These are phyloP conservation scores for Cryptomyrus ogoouensis DNA, from an alignment of 2,113 vertebrate species.

Conservation along the genomic window DNA sequence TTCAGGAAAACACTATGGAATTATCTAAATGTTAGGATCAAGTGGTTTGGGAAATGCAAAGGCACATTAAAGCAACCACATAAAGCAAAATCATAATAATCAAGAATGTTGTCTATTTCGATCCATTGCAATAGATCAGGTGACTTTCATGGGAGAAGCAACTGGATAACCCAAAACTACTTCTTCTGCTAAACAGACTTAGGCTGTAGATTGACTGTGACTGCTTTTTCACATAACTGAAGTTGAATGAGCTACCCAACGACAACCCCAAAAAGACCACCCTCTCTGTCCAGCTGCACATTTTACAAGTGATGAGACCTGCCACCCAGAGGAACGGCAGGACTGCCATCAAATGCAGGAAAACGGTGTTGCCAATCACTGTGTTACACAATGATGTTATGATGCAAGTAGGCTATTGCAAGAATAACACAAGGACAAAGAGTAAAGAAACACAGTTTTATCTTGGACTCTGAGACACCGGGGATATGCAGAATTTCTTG, in stretches of 20 bases:
- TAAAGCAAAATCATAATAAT: not conserved
- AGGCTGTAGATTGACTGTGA: not conserved
- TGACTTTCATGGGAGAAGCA: not conserved
- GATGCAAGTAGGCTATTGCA: not conserved
- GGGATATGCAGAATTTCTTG: not conserved
- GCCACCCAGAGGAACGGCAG: not conserved
- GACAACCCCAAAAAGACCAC: not conserved
- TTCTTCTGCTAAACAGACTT: not conserved
- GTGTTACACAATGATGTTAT: not conserved
- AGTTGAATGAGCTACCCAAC: not conserved
- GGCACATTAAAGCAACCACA: not conserved
- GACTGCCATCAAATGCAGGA: not conserved
- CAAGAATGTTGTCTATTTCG: not conserved
- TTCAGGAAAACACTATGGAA: not conserved
- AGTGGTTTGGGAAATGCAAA: not conserved
- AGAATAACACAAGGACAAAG: not conserved
- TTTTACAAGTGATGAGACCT: not conserved
- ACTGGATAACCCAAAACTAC: not conserved
- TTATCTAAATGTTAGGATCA: not conserved
- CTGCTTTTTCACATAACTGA: not conserved
- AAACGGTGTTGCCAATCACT: not conserved
- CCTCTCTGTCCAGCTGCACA: not conserved
- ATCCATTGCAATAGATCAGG: not conserved
- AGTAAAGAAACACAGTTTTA: not conserved
- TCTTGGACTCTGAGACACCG: not conserved